Evolutionary conservation across 2,797 vertebrate species (phyloP), one percentile per base, ranked within the genome.

Genomic region (Hemibagrus guttatus): DNA sequence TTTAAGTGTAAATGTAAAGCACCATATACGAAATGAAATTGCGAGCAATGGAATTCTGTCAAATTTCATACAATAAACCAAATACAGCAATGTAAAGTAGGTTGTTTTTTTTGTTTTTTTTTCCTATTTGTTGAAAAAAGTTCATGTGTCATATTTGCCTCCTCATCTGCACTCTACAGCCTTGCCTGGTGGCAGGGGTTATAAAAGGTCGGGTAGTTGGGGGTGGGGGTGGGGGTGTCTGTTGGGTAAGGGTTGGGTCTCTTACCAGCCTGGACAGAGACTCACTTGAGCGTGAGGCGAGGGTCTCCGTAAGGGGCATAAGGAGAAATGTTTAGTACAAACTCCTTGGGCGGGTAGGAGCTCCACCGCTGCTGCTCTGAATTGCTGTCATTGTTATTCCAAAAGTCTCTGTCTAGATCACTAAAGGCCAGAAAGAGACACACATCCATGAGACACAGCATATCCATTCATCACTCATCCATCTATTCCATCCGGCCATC

Each of bases 351-450:
- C 95, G 98, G 98, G 96, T 99, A 99, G 96, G 97, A 99, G 94
- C 97, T 99, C 98, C 98, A 99, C 97, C 98, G 98, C 97, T 98
- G 97, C 95, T 99, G 98, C 95, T 98, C 97, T 97, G 97, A 97
- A 97, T 97, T 98, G 97, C 96, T 99, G 96, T 99, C 98, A 99
- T 99, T 99, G 97, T 99, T 99, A 99, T 99, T 99, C 98, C 98
- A 99, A 99, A 99, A 99, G 97, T 99, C 98, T 99, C 97, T 99
- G 98, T 99, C 98, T 97, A 99, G 97, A 97, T 99, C 98, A 94
- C 98, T 99, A 97, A 91, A 97, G 97, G 96, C 96, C 97, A 96
- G 95, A 97, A 96, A 97, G 95, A 95, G 94, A 89, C 80, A 97
- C 93, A 96, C 95, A 95, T 96, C 96, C 97, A 95, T 97, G 93